Conservation (phyloP, 2,797 vertebrate species). For the Smutsia temminckii region DNA sequence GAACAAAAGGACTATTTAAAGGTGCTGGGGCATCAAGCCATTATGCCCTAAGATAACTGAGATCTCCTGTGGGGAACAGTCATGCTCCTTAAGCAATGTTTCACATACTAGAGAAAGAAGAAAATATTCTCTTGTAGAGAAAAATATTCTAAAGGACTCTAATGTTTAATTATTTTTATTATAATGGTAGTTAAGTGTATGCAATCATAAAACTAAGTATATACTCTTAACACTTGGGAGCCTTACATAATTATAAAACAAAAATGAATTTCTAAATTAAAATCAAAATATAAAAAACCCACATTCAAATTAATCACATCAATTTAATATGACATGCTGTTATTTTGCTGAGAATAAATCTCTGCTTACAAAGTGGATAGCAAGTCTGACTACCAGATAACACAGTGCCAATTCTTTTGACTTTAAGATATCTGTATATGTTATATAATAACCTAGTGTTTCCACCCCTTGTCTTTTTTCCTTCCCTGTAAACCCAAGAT, state of each 20-base stretch:
- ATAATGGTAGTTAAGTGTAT: background rate
- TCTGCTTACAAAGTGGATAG: background rate
- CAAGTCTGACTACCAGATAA: background rate
- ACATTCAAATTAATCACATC: background rate
- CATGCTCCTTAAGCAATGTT: background rate
- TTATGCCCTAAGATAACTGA: background rate
- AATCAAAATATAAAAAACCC: background rate
- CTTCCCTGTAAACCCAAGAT: background rate
- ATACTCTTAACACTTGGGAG: background rate
- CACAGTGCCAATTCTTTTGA: background rate
- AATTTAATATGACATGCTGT: background rate
- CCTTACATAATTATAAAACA: background rate
- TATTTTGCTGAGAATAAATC: constrained; percentile 14
- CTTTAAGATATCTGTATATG: background rate
- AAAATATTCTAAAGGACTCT: background rate
- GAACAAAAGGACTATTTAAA: background rate
- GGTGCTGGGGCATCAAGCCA: background rate
- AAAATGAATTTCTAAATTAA: background rate
- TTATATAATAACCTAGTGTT: background rate
- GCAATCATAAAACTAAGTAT: background rate
- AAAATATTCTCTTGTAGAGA: background rate
- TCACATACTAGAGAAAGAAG: background rate
- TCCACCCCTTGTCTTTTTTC: background rate
- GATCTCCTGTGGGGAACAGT: background rate
- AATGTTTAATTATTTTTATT: constrained; percentile 21